These are phyloP conservation scores for Odontophorus gujanensis DNA, from an alignment of 2,113 vertebrate species.

Conservation along the genomic window DNA sequence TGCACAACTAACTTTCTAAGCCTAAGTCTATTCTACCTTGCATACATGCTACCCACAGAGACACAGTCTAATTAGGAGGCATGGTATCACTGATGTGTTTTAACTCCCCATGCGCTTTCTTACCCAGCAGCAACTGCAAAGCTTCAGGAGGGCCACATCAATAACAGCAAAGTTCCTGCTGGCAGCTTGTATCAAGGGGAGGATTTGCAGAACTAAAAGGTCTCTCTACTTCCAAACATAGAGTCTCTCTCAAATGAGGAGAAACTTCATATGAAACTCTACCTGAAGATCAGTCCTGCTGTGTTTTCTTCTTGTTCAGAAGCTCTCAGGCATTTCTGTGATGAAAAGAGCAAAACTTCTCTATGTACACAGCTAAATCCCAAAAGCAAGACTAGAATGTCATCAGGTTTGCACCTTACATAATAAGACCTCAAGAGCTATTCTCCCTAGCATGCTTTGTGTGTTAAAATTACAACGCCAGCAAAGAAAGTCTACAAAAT, in stretches of 20 bases:
- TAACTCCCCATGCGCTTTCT: neutral
- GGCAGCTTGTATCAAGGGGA: neutral
- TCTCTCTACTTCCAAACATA: neutral
- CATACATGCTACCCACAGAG: neutral
- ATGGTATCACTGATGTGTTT: neutral
- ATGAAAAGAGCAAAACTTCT: neutral
- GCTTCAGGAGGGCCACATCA: neutral
- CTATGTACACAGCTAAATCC: neutral
- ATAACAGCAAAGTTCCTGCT: neutral
- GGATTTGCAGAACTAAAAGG: conserved; percentile 8
- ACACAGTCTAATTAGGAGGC: neutral
- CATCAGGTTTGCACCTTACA: neutral
- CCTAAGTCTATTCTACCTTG: neutral
- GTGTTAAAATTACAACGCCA: neutral
- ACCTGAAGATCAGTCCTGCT: conserved; percentile 37
- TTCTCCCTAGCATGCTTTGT: neutral
- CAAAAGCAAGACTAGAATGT: neutral
- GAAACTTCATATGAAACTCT: conserved; percentile 8
- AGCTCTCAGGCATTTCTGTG: neutral
- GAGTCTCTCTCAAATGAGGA: neutral
- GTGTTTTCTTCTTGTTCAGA: neutral
- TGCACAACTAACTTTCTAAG: neutral
- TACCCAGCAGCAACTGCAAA: neutral
- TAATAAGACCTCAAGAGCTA: neutral
- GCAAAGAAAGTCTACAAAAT: conserved; percentile 25